phyloP scores from a whole-genome alignment of 2,797 vertebrate species.

The Rachycentron canadum region DNA sequence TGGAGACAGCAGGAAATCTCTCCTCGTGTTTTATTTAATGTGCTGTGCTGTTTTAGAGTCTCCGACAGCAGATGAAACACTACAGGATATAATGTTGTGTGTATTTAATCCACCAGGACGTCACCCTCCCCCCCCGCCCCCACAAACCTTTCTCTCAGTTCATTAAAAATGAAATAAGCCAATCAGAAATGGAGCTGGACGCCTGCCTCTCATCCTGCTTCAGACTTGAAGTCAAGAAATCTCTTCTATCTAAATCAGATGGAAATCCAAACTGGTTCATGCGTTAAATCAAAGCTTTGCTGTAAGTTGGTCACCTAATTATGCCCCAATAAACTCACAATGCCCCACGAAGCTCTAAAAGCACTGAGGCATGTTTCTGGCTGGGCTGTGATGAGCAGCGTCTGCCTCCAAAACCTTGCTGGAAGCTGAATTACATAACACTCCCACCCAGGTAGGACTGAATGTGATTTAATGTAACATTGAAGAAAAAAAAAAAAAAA shows the following conservation, averaged over 20 bases:
- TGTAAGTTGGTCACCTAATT: conserved; percentile 38
- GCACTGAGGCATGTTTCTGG: conserved; percentile 33
- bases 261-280: neutral
- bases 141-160: conserved; percentile 3
- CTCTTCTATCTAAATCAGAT: neutral
- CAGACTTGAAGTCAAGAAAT: conserved; percentile 7
- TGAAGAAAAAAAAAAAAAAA: neutral
- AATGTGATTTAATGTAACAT: conserved; percentile 11
- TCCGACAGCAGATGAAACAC: neutral
- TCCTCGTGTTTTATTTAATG: neutral
- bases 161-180: conserved; percentile 53
- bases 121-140: conserved; percentile 4
- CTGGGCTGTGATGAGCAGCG: conserved; percentile 15
- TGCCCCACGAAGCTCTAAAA: conserved; percentile 23
- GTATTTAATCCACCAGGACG: neutral
- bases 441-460: conserved; percentile 23
- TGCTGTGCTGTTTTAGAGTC: conserved; percentile 2
- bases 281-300: neutral
- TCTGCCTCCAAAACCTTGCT: conserved; percentile 27
- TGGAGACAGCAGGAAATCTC: neutral
- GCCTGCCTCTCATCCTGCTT: neutral
- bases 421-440: conserved; percentile 40
- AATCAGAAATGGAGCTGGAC: conserved; percentile 8
- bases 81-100: neutral
- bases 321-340: conserved; percentile 37